Percentiles rank a stretch among this genome's conserved stretches.
These are phyloP conservation scores for Pteronura brasiliensis DNA, from an alignment of 2,113 vertebrate species.

Conservation along the genomic window DNA sequence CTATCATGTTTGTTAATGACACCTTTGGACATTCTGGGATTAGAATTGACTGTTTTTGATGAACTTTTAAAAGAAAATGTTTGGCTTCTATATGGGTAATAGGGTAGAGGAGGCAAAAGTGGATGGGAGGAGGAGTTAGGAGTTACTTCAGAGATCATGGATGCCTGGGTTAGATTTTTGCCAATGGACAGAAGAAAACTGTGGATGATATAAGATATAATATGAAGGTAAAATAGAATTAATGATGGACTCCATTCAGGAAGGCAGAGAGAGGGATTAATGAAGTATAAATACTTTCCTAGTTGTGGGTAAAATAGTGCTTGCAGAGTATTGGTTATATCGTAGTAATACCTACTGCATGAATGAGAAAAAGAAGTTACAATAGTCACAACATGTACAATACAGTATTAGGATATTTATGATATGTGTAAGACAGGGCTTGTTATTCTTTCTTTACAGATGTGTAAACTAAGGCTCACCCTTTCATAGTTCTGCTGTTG, in stretches of 20 bases:
- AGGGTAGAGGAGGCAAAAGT: background rate
- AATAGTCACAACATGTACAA: background rate
- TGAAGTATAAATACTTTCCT: background rate
- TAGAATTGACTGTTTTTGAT: background rate
- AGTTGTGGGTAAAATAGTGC: background rate
- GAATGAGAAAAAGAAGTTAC: background rate
- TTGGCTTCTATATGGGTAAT: background rate
- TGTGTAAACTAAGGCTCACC: background rate
- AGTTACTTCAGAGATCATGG: background rate
- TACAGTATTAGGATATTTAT: background rate
- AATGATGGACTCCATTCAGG: background rate
- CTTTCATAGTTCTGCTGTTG: background rate
- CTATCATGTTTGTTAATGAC: background rate
- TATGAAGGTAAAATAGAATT: conserved; percentile 12
- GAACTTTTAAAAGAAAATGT: background rate
- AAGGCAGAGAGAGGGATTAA: background rate
- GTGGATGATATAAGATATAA: background rate
- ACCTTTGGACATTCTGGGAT: background rate
- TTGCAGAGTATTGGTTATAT: background rate
- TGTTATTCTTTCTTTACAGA: background rate
- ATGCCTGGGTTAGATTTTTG: background rate
- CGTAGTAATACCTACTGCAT: background rate
- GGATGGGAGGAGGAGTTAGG: background rate
- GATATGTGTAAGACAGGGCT: background rate
- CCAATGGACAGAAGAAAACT: background rate